A percentile compares a stretch with the other conserved stretches of the same genome.
Evolutionary conservation across 2,113 vertebrate species (phyloP).

Genomic region (Procapra przewalskii): DNA sequence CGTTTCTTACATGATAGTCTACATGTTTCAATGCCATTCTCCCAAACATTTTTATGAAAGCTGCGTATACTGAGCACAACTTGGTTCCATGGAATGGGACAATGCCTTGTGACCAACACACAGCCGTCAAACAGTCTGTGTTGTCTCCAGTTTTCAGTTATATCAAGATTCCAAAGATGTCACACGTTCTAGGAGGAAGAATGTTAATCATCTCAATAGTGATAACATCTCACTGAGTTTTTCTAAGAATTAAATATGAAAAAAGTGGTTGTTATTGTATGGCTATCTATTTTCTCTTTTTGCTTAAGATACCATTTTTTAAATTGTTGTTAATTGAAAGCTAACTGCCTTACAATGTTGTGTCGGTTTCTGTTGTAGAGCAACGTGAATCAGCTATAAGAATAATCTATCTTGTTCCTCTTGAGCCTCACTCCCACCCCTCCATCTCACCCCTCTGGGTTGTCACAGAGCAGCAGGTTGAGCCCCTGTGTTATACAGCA

Average conservation of each 20-base stretch:
- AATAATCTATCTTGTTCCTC: neutral
- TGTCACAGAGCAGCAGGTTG: neutral
- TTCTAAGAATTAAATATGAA: neutral
- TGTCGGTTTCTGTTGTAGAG: neutral
- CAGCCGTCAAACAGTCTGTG: neutral
- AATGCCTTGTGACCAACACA: neutral
- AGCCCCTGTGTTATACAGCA: neutral
- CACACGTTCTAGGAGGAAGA: neutral
- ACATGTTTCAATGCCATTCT: too few species aligned
- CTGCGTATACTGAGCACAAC: neutral
- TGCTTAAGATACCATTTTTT: neutral
- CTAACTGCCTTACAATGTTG: neutral
- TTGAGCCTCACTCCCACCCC: neutral
- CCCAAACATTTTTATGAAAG: neutral
- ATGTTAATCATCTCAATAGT: neutral
- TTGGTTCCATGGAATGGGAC: neutral
- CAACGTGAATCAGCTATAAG: neutral
- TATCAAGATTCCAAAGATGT: neutral
- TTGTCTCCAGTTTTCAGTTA: neutral
- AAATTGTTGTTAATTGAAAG: neutral
- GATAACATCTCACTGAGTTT: neutral
- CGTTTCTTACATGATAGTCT: too few species aligned
- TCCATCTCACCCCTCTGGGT: neutral
- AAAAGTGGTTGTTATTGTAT: neutral
- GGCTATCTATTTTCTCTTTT: neutral